Conservation (phyloP, 1,140 invertebrate genomes). For the Araneus ventricosus region DNA sequence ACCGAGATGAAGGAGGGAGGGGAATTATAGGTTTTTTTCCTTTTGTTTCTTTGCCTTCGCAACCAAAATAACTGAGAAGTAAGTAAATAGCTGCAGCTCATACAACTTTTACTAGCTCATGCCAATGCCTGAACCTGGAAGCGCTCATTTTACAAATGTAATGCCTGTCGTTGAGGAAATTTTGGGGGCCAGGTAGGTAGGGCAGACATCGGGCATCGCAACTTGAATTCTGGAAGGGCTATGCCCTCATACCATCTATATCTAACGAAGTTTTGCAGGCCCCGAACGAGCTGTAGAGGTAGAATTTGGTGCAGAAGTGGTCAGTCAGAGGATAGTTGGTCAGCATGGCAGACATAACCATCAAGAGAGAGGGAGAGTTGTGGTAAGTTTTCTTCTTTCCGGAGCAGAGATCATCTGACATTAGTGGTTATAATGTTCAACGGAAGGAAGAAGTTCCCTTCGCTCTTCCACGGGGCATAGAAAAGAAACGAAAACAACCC, state of each 20-base stretch:
- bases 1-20: background rate
- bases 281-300: conserved; percentile 27
- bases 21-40: background rate
- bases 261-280: conserved; percentile 65
- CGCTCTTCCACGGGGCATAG: background rate
- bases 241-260: conserved; percentile 71
- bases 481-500: conserved; percentile 33
- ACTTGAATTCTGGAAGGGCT: conserved; percentile 35
- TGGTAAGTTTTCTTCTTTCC: conserved; percentile 43
- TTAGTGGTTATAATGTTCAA: conserved; percentile 71
- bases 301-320: conserved; percentile 53
- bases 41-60: background rate
- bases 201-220: background rate
- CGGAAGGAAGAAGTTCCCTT: conserved; percentile 7
- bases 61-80: conserved; percentile 56
- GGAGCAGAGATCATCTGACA: conserved; percentile 56
- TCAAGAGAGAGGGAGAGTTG: conserved; percentile 39
- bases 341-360: conserved; percentile 70
- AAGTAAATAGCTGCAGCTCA: conserved; percentile 53
- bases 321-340: conserved; percentile 63
- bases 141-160: conserved; percentile 70
- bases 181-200: background rate
- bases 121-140: background rate
- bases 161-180: conserved; percentile 55
- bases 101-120: conserved; percentile 57